Percentiles rank a stretch among this genome's conserved stretches.
Conservation (phyloP, 2,888 invertebrate genomes). For the Euzophera pinguis region DNA sequence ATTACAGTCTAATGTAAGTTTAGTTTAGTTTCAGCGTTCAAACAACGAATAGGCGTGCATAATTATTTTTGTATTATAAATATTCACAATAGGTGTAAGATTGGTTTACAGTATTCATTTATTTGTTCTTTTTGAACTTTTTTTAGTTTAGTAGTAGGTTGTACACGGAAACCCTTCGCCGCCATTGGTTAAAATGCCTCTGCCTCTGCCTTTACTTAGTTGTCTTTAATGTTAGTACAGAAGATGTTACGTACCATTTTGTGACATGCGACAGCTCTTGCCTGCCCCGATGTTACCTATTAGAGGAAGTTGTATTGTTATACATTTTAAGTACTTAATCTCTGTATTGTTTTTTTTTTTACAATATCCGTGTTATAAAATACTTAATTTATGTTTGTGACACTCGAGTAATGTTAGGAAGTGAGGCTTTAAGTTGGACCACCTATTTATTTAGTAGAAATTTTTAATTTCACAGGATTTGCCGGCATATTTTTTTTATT, state of each 20-base stretch:
- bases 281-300: slow-evolving; percentile 54
- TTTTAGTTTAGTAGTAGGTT: slow-evolving; percentile 40
- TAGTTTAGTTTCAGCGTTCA: slow-evolving; percentile 49
- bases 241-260: slow-evolving; percentile 27
- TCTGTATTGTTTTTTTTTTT: slow-evolving; percentile 24
- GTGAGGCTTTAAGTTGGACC: slow-evolving; percentile 58
- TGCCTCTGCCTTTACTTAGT: slow-evolving; percentile 52
- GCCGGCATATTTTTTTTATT: slow-evolving; percentile 30
- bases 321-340: slow-evolving; percentile 42
- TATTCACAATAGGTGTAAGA: slow-evolving; percentile 51
- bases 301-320: slow-evolving; percentile 36
- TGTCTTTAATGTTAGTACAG: slow-evolving; percentile 29
- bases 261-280: slow-evolving; percentile 54
- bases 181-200: slow-evolving; percentile 49
- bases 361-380: slow-evolving; percentile 26
- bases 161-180: slow-evolving; percentile 33
- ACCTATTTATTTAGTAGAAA: slow-evolving; percentile 44
- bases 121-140: slow-evolving; percentile 39
- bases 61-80: slow-evolving; percentile 53
- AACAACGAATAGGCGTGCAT: slow-evolving; percentile 59
- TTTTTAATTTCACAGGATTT: slow-evolving; percentile 25
- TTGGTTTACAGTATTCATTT: slow-evolving; percentile 58
- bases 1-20: slow-evolving; percentile 24
- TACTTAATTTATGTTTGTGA: slow-evolving; percentile 30
- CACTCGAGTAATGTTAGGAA: slow-evolving; percentile 35